Percentiles rank a stretch among this genome's conserved stretches.
These are phyloP conservation scores for Acanthis flammea DNA, from an alignment of 2,797 vertebrate species.

Conservation along the genomic window DNA sequence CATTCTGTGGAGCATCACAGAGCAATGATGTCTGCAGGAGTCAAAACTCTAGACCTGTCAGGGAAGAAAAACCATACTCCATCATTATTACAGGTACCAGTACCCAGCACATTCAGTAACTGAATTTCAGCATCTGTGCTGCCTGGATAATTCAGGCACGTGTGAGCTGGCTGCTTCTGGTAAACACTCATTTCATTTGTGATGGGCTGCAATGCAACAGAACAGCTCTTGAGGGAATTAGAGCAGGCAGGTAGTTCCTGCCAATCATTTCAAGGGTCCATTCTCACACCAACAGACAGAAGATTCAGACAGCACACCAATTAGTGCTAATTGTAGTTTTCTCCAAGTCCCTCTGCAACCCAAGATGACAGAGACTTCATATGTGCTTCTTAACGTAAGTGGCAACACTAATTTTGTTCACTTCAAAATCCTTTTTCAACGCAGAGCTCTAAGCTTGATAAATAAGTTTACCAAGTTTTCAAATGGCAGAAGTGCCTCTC, in stretches of 20 bases:
- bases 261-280: background rate
- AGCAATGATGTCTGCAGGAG: background rate
- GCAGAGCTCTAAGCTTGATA: background rate
- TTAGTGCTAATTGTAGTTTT: slow-evolving; percentile 44
- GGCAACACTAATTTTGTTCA: slow-evolving; percentile 8
- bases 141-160: background rate
- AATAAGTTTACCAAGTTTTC: background rate
- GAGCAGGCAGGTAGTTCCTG: background rate
- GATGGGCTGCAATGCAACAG: slow-evolving; percentile 4
- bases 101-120: background rate
- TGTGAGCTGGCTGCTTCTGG: background rate
- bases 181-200: background rate
- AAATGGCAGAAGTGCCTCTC: background rate
- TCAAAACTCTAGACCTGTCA: background rate
- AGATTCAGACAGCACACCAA: background rate
- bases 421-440: background rate
- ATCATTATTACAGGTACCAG: background rate
- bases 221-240: background rate
- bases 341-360: background rate
- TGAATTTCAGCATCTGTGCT: background rate
- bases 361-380: slow-evolving; percentile 36
- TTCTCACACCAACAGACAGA: slow-evolving; percentile 4
- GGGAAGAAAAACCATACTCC: background rate
- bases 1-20: background rate
- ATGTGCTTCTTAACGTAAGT: background rate